Conservation (phyloP, 1,140 invertebrate genomes). For the Atta cephalotes region DNA sequence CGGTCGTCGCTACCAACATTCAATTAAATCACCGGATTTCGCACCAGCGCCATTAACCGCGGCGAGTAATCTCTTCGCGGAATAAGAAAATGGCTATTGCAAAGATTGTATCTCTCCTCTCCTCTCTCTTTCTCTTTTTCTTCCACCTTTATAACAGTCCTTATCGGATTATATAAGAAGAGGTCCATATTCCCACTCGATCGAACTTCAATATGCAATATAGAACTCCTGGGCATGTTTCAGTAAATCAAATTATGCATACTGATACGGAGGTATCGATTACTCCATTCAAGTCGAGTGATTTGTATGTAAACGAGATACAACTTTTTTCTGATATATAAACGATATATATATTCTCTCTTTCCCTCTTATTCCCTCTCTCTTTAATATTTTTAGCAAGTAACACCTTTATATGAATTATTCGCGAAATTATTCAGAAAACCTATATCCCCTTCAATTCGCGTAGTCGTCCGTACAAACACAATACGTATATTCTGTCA, state of each 20-base stretch:
- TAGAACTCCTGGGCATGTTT: background rate
- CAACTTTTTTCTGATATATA: background rate
- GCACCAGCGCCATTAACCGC: constrained; percentile 34
- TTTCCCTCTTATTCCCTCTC: background rate
- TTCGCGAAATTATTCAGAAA: constrained; percentile 8
- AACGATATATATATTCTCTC: background rate
- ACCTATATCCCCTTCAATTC: constrained; percentile 42
- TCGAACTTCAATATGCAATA: background rate
- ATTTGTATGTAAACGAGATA: constrained; percentile 18
- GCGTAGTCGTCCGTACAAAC: constrained; percentile 43
- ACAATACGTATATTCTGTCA: constrained; percentile 55
- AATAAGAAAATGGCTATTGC: constrained; percentile 52
- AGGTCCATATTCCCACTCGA: background rate
- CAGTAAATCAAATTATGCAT: constrained; percentile 23
- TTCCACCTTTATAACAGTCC: background rate
- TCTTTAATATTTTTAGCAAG: constrained; percentile 28
- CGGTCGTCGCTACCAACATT: constrained; percentile 38
- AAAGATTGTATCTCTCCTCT: background rate
- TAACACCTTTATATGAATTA: constrained; percentile 35
- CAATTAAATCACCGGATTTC: constrained; percentile 58
- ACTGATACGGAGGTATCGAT: background rate
- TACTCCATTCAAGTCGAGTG: background rate
- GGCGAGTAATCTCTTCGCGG: constrained; percentile 34
- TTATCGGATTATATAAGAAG: background rate
- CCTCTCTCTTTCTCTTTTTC: background rate